Base-by-base conservation (phyloP, 2,797 vertebrate genomes). In the Melanotaenia maccullochi region DNA sequence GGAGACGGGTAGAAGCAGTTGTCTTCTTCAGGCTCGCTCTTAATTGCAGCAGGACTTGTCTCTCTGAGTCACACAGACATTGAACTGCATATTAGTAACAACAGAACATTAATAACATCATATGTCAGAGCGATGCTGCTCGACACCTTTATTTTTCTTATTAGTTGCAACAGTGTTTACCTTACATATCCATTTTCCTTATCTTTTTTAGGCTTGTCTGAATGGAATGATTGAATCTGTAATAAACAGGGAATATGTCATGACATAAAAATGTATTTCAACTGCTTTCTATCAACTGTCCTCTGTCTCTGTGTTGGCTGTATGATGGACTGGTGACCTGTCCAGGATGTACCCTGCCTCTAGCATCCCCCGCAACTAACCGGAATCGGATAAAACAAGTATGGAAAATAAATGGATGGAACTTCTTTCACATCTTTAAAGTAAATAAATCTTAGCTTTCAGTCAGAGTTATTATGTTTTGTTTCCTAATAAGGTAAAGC, bases 121-220 rank as follows among this genome's bases (percentile, higher is more conserved):
- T 58, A 62, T 3, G 24, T 35, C 42, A 3, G 47, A 55, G 28
- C 12, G 11, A 12, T 30, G 30, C 35, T 52, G n/a, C 68, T 66
- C 62, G n/a, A 25, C 25, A 40, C 44, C 5, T 56, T 57, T 36
- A 52, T 1, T 60, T 61, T 58, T 5, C 32, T 22, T 64, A 68
- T 47, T 9, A 76, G 9, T 38, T 47, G 9, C 14, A n/a, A 30
- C 18, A 7, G 36, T 66, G 49, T 9, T 85, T 95, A 98, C 97
- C 97, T 97, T 59, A 95, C 93, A 84, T 96, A 97, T 62, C 97
- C 97, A 89, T 98, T 98, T 93, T 98, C 97, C 74, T 97, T 97
- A 88, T 97, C 96, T 76, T 96, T 97, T 92, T 96, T 99, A 76
- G 95, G 93, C 93, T 96, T 98, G 36, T 96, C 95, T 64, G 89